phyloP scores from a whole-genome alignment of 2,113 vertebrate species.

The Nesogale talazaci region DNA sequence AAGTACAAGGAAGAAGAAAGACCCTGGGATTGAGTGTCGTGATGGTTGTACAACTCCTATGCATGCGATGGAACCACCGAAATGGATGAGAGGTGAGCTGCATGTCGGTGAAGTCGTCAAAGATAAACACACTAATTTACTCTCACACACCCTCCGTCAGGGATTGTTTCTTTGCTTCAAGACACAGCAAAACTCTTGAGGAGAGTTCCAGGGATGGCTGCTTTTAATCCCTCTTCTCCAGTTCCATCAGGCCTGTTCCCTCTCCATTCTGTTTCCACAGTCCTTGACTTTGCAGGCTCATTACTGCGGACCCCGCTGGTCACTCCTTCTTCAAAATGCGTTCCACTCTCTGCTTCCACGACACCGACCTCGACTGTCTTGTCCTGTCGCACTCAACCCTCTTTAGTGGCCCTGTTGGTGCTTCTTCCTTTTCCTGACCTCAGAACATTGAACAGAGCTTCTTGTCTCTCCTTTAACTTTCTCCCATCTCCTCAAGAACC shows the following conservation, averaged over 20 bases:
- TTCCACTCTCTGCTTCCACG: background rate
- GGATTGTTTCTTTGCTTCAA: too few species aligned
- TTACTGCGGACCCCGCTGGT: background rate
- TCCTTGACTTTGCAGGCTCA: background rate
- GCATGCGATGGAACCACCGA: too few species aligned
- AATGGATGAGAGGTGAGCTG: too few species aligned
- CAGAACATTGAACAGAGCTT: background rate
- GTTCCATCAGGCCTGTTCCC: background rate
- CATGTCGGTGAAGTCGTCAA: too few species aligned
- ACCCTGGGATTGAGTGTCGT: too few species aligned
- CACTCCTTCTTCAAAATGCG: background rate
- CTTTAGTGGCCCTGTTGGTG: background rate
- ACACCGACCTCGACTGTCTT: background rate
- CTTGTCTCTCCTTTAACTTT: background rate
- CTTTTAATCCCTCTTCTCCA: background rate
- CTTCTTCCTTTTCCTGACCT: background rate
- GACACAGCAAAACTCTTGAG: background rate
- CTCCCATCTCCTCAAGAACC: background rate
- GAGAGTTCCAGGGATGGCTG: background rate
- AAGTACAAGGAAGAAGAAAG: too few species aligned
- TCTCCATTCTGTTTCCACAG: background rate
- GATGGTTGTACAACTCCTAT: too few species aligned
- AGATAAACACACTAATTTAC: too few species aligned
- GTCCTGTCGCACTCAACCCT: background rate
- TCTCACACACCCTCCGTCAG: too few species aligned